A percentile compares a stretch with the other conserved stretches of the same genome.
phyloP scores from a whole-genome alignment of 2,888 invertebrate species.

The Paralinhomoeus sp. region DNA sequence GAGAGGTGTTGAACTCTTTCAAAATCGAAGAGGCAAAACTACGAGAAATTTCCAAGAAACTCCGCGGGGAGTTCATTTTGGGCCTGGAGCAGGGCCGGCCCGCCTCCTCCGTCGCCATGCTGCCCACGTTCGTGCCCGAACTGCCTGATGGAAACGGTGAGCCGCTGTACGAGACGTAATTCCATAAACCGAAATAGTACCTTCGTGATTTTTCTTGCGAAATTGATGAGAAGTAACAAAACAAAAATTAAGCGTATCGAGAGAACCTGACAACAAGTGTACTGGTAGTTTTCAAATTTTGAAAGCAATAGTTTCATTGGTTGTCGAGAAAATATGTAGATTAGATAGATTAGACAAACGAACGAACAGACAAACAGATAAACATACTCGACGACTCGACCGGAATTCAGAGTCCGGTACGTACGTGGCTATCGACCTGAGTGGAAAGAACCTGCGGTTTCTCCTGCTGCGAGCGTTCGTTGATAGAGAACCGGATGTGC shows the following conservation, averaged over 20 bases:
- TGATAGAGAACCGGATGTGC: slow-evolving; percentile 11
- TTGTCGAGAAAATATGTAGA: too few species aligned
- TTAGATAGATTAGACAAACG: too few species aligned
- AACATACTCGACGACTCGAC: too few species aligned
- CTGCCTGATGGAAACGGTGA: slow-evolving; percentile 22
- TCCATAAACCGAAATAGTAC: too few species aligned
- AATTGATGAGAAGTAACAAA: too few species aligned
- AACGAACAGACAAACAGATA: too few species aligned
- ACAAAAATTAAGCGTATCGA: too few species aligned
- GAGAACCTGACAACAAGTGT: too few species aligned
- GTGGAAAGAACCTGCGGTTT: slow-evolving; percentile 24
- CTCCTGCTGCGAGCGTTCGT: slow-evolving; percentile 18
- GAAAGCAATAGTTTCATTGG: too few species aligned
- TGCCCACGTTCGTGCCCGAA: slow-evolving; percentile 24
- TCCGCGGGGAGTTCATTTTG: slow-evolving; percentile 14
- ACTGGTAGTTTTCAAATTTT: too few species aligned
- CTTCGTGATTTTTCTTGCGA: too few species aligned
- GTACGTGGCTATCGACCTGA: slow-evolving; percentile 24
- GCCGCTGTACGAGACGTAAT: background rate
- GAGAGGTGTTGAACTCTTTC: background rate
- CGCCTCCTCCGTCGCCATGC: slow-evolving; percentile 21
- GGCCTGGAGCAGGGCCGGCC: slow-evolving; percentile 4
- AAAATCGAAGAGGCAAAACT: slow-evolving; percentile 4
- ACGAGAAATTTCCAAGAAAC: slow-evolving; percentile 15
- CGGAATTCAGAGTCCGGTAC: slow-evolving; percentile 17